These are phyloP conservation scores for Pygoscelis adeliae DNA, from an alignment of 2,113 vertebrate species.

Conservation along the genomic window DNA sequence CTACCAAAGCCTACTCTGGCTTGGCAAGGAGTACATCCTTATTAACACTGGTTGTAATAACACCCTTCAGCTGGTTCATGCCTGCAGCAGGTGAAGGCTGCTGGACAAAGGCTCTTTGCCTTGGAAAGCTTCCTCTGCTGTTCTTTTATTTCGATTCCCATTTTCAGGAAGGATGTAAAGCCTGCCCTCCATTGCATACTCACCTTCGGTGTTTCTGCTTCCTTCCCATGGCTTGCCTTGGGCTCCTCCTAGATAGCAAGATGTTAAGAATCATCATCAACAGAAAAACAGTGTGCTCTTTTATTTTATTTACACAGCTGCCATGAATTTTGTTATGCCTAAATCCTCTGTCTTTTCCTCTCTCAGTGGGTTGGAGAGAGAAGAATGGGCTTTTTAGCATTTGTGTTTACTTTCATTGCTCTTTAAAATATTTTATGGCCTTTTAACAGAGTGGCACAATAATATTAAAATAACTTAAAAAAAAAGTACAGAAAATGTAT, in stretches of 20 bases:
- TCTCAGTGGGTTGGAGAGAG: slow-evolving; percentile 48
- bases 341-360: slow-evolving; percentile 66
- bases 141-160: neutral
- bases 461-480: slow-evolving; percentile 42
- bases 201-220: slow-evolving; percentile 15
- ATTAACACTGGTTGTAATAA: neutral
- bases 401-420: slow-evolving; percentile 73
- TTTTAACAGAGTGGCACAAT: slow-evolving; percentile 62
- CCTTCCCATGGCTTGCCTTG: slow-evolving; percentile 46
- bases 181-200: neutral
- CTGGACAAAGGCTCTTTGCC: neutral
- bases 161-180: slow-evolving; percentile 17
- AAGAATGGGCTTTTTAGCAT: slow-evolving; percentile 64
- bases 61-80: neutral
- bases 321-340: slow-evolving; percentile 56
- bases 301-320: slow-evolving; percentile 78
- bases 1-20: neutral
- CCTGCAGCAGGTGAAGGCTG: slow-evolving; percentile 14
- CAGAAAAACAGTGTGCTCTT: slow-evolving; percentile 15
- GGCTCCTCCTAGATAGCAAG: slow-evolving; percentile 57
- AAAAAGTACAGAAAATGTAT: slow-evolving; percentile 30
- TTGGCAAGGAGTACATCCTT: neutral
- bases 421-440: slow-evolving; percentile 73
- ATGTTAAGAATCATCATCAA: slow-evolving; percentile 17
- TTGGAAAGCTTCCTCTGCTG: neutral